These are phyloP conservation scores for Poicephalus meyeri DNA, from an alignment of 2,113 vertebrate species.

Conservation along the genomic window DNA sequence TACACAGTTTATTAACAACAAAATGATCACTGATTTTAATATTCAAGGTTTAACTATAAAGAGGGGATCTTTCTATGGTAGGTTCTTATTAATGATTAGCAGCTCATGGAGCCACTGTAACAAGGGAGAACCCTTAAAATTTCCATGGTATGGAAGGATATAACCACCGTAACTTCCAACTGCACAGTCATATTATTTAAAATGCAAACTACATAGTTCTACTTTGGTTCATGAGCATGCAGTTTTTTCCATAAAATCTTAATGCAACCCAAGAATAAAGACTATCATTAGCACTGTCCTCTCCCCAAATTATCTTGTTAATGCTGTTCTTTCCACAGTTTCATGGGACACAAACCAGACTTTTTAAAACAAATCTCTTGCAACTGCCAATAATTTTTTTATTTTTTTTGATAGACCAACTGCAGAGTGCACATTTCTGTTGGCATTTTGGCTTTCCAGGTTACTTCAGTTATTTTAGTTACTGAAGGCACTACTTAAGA, in stretches of 20 bases:
- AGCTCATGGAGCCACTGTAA: neutral
- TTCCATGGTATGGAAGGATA: neutral
- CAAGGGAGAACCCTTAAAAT: neutral
- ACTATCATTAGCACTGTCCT: neutral
- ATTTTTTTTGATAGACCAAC: neutral
- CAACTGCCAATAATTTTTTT: neutral
- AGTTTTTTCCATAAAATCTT: neutral
- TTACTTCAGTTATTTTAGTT: neutral
- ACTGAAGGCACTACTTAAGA: neutral
- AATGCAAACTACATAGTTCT: neutral
- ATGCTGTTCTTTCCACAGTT: neutral
- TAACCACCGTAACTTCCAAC: neutral
- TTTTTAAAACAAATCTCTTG: neutral
- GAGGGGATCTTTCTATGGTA: neutral
- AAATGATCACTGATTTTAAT: neutral
- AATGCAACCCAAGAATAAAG: neutral
- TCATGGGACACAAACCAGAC: rapidly evolving
- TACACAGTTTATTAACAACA: neutral
- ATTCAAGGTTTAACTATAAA: neutral
- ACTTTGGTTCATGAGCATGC: neutral
- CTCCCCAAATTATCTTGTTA: neutral
- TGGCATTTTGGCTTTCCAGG: neutral
- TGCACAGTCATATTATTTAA: neutral
- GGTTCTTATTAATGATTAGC: neutral
- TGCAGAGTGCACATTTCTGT: neutral